phyloP scores from a whole-genome alignment of 2,113 vertebrate genomes.

The Zeus faber region DNA sequence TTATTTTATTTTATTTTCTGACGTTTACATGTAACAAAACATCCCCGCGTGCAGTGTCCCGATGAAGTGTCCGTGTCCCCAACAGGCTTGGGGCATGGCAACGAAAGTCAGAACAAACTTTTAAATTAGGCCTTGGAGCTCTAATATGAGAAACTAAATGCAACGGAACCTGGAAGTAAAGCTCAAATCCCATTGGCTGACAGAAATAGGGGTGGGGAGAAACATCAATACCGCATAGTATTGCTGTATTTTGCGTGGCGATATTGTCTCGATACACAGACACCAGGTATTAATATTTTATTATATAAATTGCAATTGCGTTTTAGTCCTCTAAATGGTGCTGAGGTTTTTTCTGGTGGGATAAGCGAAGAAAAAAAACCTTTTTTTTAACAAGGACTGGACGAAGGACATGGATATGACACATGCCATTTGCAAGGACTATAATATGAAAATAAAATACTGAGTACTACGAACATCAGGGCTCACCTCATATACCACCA shows the following conservation, averaged over 20 bases:
- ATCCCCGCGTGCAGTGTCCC: too few species aligned
- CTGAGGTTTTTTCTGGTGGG: neutral
- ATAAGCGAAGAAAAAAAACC: neutral
- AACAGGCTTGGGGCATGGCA: too few species aligned
- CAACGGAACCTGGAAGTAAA: too few species aligned
- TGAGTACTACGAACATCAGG: neutral
- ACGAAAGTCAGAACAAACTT: too few species aligned
- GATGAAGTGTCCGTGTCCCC: too few species aligned
- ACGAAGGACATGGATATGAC: neutral
- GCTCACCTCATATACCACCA: neutral
- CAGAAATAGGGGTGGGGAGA: neutral
- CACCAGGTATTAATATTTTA: neutral
- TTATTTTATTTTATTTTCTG: too few species aligned
- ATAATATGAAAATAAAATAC: neutral
- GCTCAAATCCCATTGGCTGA: too few species aligned
- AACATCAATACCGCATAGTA: neutral
- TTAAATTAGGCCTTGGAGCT: too few species aligned
- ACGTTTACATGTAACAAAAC: too few species aligned
- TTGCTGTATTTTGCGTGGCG: neutral
- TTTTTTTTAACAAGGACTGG: slow-evolving; percentile 1
- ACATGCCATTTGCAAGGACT: neutral
- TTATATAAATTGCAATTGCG: neutral
- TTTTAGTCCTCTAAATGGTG: neutral
- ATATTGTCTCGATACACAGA: neutral
- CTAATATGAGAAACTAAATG: too few species aligned